phyloP scores from a whole-genome alignment of 2,113 vertebrate species.

The Oncorhynchus masou region DNA sequence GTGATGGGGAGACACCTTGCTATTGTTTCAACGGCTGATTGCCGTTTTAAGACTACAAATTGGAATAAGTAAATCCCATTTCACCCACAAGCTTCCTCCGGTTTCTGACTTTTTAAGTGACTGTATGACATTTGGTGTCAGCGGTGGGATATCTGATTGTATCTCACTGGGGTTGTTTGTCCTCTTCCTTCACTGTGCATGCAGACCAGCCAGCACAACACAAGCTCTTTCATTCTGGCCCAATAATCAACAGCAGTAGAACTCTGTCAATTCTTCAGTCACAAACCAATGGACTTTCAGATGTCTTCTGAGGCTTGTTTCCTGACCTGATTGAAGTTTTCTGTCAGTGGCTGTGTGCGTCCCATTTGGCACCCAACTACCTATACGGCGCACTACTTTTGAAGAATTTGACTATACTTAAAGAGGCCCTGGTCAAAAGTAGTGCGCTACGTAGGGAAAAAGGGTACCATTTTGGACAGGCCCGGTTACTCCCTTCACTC shows the following conservation, averaged over 20 bases:
- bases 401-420: too few species aligned
- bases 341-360: background rate
- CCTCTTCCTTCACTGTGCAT: background rate
- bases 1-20: too few species aligned
- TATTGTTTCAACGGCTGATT: too few species aligned
- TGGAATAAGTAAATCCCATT: too few species aligned
- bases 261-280: constrained; percentile 40
- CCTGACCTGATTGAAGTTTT: constrained; percentile 64
- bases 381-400: too few species aligned
- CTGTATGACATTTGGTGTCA: too few species aligned
- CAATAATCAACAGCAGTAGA: background rate
- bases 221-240: background rate
- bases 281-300: constrained; percentile 42
- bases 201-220: background rate
- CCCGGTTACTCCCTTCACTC: constrained; percentile 52
- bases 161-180: background rate
- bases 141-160: background rate
- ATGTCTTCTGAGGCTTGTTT: constrained; percentile 52
- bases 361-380: too few species aligned
- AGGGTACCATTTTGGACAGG: too few species aligned
- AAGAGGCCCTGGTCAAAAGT: too few species aligned
- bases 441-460: too few species aligned
- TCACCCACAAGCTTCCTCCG: too few species aligned
- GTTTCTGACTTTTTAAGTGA: too few species aligned
- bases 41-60: background rate